Conservation (phyloP, 1,140 invertebrate species). For the Ganaspis sp. region DNA sequence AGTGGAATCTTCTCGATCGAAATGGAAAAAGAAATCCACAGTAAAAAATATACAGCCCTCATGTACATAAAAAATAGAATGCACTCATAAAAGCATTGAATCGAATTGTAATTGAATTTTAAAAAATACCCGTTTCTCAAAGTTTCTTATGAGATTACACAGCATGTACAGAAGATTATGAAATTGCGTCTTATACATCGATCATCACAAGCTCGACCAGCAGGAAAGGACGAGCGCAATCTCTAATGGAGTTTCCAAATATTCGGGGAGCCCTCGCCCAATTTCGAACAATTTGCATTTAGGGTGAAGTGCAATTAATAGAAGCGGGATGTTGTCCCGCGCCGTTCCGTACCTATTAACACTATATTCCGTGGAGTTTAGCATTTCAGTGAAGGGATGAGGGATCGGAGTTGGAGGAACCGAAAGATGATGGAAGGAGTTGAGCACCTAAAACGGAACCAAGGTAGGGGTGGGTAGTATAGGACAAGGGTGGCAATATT, state of each 20-base stretch:
- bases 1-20: too few species aligned
- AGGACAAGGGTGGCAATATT: slow-evolving; percentile 62
- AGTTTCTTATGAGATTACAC: too few species aligned
- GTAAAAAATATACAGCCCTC: too few species aligned
- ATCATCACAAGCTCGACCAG: slow-evolving; percentile 49
- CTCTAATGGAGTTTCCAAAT: slow-evolving; percentile 77
- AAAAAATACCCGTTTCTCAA: too few species aligned
- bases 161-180: neutral
- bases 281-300: slow-evolving; percentile 78
- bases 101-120: too few species aligned
- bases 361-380: slow-evolving; percentile 75
- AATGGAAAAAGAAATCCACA: too few species aligned
- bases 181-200: slow-evolving; percentile 50
- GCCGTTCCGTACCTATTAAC: slow-evolving; percentile 75
- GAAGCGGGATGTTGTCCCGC: slow-evolving; percentile 74
- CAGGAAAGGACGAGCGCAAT: slow-evolving; percentile 70
- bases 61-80: too few species aligned
- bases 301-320: slow-evolving; percentile 77
- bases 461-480: neutral
- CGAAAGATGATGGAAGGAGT: slow-evolving; percentile 26
- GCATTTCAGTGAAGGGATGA: slow-evolving; percentile 65
- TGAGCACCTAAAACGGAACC: slow-evolving; percentile 32
- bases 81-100: too few species aligned
- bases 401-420: slow-evolving; percentile 5
- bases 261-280: slow-evolving; percentile 76